Evolutionary conservation across 2,888 invertebrate species (phyloP), one percentile per base, ranked within the genome.

Genomic region (Caenorhabditis imperialis): DNA sequence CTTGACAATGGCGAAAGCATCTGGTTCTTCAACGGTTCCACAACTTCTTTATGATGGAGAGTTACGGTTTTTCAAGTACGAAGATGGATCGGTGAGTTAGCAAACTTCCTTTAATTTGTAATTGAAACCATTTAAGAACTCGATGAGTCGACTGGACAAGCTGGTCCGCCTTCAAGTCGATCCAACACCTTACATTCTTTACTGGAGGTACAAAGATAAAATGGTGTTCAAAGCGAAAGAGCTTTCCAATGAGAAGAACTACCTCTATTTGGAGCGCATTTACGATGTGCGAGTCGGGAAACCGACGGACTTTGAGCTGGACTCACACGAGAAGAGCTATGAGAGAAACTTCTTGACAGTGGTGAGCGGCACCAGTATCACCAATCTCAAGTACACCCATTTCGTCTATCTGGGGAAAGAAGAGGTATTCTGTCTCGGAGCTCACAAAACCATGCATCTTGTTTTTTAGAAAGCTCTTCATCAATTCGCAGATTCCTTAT

Each of bases 171-270:
- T 82, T 33, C 72, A 71, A 50, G 51, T 81, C 20, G 83, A 84
- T 61, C 81, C 80, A 5, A 60, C 71, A 1, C 82, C 72, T 0
- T 79, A 81, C 44, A 81, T 83, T 40, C 20, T 84, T n/a, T 83
- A 81, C 45, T 84, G 84, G 84, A 40, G 74, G 6, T 75, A 60
- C 23, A 60, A 69, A 22, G 77, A 75, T 12, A 33, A 37, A n/a
- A 57, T 55, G 27, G 42, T 67, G 8, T 75, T 71, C 38, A 71
- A 71, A 20, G 53, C 60, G n/a, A 71, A 71, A 25, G 75, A 75
- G 70, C 18, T 75, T 1, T 42, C 63, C 1, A 37, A 55, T 7
- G 75, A 70, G 27, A 63, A 65, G 23, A 75, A 75, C 47, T 75
- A 75, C 47, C 7, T 75, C 6, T 75, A 57, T 38, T 16, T 75